Percentiles rank a stretch among this genome's conserved stretches.
Conservation (phyloP, 2,888 invertebrate species). For the Thymelicus acteon region DNA sequence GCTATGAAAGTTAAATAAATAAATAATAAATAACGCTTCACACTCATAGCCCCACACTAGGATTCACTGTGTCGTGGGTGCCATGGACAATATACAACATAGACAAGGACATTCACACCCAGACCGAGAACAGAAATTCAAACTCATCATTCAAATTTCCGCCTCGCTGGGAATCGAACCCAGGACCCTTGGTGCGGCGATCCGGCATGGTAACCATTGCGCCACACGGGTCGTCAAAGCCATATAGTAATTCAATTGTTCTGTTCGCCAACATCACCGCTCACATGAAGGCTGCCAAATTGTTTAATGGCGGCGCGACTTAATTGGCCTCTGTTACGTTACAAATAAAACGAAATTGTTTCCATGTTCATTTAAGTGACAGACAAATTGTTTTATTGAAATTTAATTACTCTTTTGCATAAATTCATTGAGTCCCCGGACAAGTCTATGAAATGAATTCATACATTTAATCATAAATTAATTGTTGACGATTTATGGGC, state of each 20-base stretch:
- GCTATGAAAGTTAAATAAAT: neutral
- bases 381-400: conserved; percentile 24
- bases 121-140: too few relatives aligned
- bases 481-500: neutral
- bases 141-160: too few relatives aligned
- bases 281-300: conserved; percentile 44
- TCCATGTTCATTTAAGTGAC: conserved; percentile 34
- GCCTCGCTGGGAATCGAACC: too few relatives aligned
- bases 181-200: too few relatives aligned
- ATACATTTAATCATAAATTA: neutral
- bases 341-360: conserved; percentile 34
- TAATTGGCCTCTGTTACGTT: conserved; percentile 43
- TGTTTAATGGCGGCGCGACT: conserved; percentile 44
- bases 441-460: too few relatives aligned
- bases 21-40: too few relatives aligned
- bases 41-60: too few relatives aligned
- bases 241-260: conserved; percentile 11
- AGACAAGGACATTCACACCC: too few relatives aligned
- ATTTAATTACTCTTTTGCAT: conserved; percentile 11
- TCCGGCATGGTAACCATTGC: too few relatives aligned
- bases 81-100: too few relatives aligned
- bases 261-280: conserved; percentile 9
- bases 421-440: neutral
- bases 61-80: too few relatives aligned
- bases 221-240: too few relatives aligned